Evolutionary conservation across 2,797 vertebrate genomes (phyloP).

Genomic region (Onychomys torridus): DNA sequence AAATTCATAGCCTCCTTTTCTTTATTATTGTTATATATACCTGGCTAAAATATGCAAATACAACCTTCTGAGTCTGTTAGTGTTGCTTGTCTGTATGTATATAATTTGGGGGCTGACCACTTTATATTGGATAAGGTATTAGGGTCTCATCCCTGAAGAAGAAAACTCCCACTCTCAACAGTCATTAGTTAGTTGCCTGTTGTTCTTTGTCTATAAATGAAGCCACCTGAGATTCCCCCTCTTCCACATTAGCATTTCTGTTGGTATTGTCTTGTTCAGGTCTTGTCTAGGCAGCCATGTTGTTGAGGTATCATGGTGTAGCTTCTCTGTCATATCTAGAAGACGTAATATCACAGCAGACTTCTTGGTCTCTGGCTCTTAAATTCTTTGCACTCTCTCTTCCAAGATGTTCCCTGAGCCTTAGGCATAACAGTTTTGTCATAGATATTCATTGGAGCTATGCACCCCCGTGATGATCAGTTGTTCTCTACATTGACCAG

Average conservation of each 20-base stretch:
- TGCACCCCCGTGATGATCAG: too few relatives aligned
- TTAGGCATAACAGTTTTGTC: neutral
- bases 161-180: neutral
- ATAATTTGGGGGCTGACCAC: neutral
- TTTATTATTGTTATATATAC: neutral
- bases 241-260: neutral
- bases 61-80: neutral
- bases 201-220: neutral
- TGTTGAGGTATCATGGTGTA: neutral
- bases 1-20: neutral
- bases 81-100: neutral
- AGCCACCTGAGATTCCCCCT: neutral
- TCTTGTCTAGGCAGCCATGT: neutral
- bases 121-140: neutral
- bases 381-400: neutral
- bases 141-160: neutral
- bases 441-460: neutral
- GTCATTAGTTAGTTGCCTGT: neutral
- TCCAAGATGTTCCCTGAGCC: neutral
- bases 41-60: neutral
- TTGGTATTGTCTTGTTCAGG: neutral
- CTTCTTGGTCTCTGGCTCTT: neutral
- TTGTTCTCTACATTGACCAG: neutral
- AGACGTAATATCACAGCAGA: neutral
- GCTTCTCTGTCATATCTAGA: neutral